Evolutionary conservation across 1,140 invertebrate species (phyloP).

Genomic region (Leptopilina boulardi): DNA sequence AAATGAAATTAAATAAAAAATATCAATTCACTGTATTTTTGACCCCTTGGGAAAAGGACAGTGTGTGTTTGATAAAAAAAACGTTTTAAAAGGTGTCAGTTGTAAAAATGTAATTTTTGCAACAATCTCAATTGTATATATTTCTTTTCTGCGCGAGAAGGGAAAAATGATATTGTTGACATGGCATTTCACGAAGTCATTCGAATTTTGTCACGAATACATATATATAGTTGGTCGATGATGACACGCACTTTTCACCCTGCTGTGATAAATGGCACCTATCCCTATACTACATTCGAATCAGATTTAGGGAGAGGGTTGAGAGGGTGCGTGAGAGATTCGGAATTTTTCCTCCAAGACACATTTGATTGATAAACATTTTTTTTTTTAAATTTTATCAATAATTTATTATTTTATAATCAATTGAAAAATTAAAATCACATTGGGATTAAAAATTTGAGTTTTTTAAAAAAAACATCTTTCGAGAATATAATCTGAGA

Average conservation of each 20-base stretch:
- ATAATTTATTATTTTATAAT: no score
- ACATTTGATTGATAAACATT: not conserved
- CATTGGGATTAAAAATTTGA: no score
- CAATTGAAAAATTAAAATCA: no score
- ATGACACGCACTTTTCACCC: constrained; percentile 71
- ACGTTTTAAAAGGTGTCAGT: no score
- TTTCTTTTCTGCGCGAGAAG: no score
- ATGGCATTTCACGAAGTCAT: constrained; percentile 70
- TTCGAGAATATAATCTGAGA: constrained; percentile 7
- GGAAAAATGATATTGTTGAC: constrained; percentile 69
- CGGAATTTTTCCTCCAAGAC: not conserved
- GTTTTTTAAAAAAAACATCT: no score
- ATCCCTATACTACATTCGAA: not conserved
- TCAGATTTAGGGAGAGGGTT: not conserved
- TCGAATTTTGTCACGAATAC: constrained; percentile 61
- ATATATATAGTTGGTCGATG: constrained; percentile 58
- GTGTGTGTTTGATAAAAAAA: no score
- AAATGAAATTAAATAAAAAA: no score
- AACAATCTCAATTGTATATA: no score
- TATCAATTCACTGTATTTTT: no score
- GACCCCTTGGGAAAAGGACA: no score
- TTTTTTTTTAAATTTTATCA: not conserved
- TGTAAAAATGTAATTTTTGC: no score
- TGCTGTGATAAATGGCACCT: constrained; percentile 68
- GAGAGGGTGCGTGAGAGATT: not conserved